These are phyloP conservation scores for Misgurnus anguillicaudatus DNA, from an alignment of 2,113 vertebrate genomes.

Conservation along the genomic window DNA sequence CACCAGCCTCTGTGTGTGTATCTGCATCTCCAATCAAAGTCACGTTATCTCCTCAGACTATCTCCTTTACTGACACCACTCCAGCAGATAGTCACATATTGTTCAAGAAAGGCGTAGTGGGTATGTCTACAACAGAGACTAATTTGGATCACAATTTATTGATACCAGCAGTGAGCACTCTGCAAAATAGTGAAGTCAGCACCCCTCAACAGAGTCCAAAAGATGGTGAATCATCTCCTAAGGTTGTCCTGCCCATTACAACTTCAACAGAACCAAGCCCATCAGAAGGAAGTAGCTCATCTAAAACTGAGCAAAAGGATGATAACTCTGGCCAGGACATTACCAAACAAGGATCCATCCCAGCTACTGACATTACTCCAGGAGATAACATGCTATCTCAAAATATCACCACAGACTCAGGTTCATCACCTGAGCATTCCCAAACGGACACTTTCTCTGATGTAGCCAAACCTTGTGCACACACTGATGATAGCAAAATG, in stretches of 20 bases:
- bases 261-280: neutral
- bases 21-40: too few species aligned
- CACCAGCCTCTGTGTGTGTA: neutral
- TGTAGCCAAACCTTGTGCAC: neutral
- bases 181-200: neutral
- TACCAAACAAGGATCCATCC: neutral
- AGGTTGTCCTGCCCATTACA: neutral
- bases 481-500: neutral
- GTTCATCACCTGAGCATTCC: neutral
- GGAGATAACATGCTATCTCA: conserved; percentile 3
- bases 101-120: conserved; percentile 14
- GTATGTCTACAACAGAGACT: neutral
- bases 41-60: neutral
- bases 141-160: neutral
- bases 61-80: neutral
- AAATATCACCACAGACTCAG: conserved; percentile 7
- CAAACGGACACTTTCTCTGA: neutral
- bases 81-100: conserved; percentile 19
- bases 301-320: neutral
- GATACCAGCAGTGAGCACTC: neutral
- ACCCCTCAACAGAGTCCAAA: neutral
- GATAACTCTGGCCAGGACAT: neutral
- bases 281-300: neutral
- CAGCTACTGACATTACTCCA: neutral
- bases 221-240: conserved; percentile 1